Conservation (phyloP, 2,888 invertebrate genomes). For the Linyphia triangularis region DNA sequence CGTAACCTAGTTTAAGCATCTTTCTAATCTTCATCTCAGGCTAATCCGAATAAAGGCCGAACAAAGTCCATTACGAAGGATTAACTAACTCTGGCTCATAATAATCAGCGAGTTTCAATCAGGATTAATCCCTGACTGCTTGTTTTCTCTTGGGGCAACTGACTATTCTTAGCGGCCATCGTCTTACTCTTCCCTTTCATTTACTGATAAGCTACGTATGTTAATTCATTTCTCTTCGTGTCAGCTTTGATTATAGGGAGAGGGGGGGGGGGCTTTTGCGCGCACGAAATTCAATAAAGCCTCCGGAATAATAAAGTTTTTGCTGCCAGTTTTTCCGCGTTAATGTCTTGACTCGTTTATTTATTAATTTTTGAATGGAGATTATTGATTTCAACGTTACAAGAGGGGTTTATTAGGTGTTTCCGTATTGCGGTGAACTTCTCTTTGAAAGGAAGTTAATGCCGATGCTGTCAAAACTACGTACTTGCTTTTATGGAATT, state of each 20-base stretch:
- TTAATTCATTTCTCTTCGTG: constrained; percentile 11
- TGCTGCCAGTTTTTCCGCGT: background rate
- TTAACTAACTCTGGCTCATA: constrained; percentile 54
- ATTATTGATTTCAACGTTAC: too few species aligned
- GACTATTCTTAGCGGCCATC: constrained; percentile 2
- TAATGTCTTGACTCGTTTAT: background rate
- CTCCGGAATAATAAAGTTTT: constrained; percentile 10
- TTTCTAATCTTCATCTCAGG: constrained; percentile 24
- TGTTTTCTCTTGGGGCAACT: constrained; percentile 21
- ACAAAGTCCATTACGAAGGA: constrained; percentile 59
- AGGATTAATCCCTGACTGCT: constrained; percentile 28
- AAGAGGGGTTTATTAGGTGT: too few species aligned
- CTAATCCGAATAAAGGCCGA: constrained; percentile 43
- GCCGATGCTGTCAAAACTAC: too few species aligned
- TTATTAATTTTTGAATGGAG: too few species aligned
- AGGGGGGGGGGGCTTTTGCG: background rate
- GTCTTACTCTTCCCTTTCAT: constrained; percentile 4
- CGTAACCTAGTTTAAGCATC: background rate
- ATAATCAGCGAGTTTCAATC: constrained; percentile 64
- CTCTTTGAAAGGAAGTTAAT: too few species aligned
- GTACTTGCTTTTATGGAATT: too few species aligned
- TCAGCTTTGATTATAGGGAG: constrained; percentile 20
- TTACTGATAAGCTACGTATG: constrained; percentile 32
- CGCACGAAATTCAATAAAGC: constrained; percentile 1
- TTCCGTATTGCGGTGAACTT: too few species aligned